Percentiles rank a stretch among this genome's conserved stretches.
Conservation (phyloP, 2,888 invertebrate genomes). For the Aporophyla nigra region DNA sequence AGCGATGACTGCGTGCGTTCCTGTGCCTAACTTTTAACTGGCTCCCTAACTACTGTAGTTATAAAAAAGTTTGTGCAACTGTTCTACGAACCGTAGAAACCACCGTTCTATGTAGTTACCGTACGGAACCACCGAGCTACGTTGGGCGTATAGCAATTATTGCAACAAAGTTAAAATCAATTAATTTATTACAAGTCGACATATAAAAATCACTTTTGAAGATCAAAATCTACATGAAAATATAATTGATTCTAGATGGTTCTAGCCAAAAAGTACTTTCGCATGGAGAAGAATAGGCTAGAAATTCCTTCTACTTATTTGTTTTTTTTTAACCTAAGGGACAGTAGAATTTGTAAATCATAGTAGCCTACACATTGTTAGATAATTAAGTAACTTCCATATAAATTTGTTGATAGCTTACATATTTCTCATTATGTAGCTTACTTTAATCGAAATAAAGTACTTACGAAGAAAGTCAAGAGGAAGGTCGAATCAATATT, state of each 20-base stretch:
- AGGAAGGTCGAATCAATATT: conserved; percentile 3
- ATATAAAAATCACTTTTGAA: neutral
- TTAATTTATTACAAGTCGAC: neutral
- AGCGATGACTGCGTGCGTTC: conserved; percentile 30
- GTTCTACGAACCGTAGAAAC: too few relatives aligned
- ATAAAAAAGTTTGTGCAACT: conserved; percentile 56
- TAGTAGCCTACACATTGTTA: too few relatives aligned
- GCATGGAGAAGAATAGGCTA: neutral
- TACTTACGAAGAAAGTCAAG: too few relatives aligned
- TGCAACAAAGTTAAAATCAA: neutral
- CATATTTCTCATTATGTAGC: neutral
- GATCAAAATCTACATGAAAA: neutral
- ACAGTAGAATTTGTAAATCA: too few relatives aligned
- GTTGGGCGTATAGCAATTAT: neutral
- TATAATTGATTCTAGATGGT: neutral
- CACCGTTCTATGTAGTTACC: too few relatives aligned
- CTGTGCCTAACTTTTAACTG: conserved; percentile 67
- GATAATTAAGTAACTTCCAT: neutral
- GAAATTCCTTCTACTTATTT: too few relatives aligned
- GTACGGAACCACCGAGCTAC: neutral
- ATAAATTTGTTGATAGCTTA: neutral
- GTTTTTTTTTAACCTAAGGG: too few relatives aligned
- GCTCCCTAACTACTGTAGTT: conserved; percentile 57
- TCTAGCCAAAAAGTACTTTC: neutral
- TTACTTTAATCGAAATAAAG: neutral